phyloP scores from a whole-genome alignment of 1,140 invertebrate species.

The Laupala kohalensis region DNA sequence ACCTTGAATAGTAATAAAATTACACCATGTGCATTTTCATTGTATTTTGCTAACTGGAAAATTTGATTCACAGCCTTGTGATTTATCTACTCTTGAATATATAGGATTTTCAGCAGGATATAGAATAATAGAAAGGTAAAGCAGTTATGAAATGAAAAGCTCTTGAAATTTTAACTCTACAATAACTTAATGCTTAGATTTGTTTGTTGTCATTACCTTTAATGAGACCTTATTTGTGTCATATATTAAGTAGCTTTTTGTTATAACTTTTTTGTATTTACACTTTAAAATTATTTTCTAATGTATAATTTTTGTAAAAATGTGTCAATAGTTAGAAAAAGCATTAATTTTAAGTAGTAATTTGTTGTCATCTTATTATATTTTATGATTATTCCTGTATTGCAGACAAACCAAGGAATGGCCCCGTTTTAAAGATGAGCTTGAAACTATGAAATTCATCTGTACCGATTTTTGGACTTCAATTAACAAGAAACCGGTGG shows the following conservation, averaged over 20 bases:
- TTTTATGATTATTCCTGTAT: too few relatives aligned
- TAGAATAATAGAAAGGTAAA: constrained; percentile 71
- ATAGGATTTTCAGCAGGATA: constrained; percentile 87
- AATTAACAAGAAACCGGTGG: constrained; percentile 95
- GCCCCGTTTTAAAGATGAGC: constrained; percentile 89
- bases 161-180: not conserved
- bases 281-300: not conserved
- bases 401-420: constrained; percentile 75
- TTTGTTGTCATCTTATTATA: not conserved
- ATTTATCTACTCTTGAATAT: constrained; percentile 77
- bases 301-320: not conserved
- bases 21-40: not conserved
- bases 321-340: not conserved
- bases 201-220: not conserved
- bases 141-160: not conserved
- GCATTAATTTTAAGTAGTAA: constrained; percentile 4
- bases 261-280: not conserved
- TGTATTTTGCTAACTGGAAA: not conserved
- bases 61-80: constrained; percentile 47
- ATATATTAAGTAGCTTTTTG: not conserved
- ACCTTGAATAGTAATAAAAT: not conserved
- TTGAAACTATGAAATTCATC: constrained; percentile 97
- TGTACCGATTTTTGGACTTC: constrained; percentile 98
- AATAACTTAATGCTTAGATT: not conserved
- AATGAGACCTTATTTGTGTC: not conserved